Base-by-base conservation (phyloP, 2,113 vertebrate genomes). In the Cyanocitta stelleri region DNA sequence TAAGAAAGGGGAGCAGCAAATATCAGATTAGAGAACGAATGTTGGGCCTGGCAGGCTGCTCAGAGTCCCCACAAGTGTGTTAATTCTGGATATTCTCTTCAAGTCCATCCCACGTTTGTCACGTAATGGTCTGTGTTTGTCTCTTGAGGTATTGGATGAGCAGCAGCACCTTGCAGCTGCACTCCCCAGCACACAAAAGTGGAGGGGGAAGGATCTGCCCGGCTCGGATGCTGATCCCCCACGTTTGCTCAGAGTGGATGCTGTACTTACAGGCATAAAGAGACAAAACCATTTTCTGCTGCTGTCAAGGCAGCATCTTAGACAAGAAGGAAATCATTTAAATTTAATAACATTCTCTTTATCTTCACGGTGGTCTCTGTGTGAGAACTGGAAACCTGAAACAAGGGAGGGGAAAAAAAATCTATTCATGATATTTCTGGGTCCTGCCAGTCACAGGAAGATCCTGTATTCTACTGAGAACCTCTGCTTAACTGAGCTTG, bases 1-100 rank as follows among this genome's bases (percentile, higher is more conserved):
- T 75, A 95, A 83, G 85, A 74, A 91, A 72, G 16, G 69, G 88
- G 33, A 94, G 85, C 89, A 84, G 80, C 73, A 92, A 75, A 54
- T 58, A 81, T 75, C 86, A 93, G 83, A 89, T 84, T 59, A 81
- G 55, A 84, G 59, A 84, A 62, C n/a, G 72, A 63, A 71, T 29
- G 66, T 0, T 69, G 82, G 82, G 71, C 92, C 67, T 75, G 11
- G 41, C 74, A 56, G 87, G 92, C 62, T 64, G 78, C 71, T 80
- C 82, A 76, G 75, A 76, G 87, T 46, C 62, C 80, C 75, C 54
- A 23, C 22, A 54, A 85, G 62, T 11, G 1, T 58, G 23, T 73
- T 27, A 83, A 46, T 68, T 83, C 88, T 62, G 22, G n/a, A 49
- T 29, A 79, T 73, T 67, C 85, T 52, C 82, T 73, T 46, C 85